Percentiles rank a stretch among this genome's conserved stretches.
Evolutionary conservation across 2,113 vertebrate species (phyloP).

Genomic region (Orcinus orca): DNA sequence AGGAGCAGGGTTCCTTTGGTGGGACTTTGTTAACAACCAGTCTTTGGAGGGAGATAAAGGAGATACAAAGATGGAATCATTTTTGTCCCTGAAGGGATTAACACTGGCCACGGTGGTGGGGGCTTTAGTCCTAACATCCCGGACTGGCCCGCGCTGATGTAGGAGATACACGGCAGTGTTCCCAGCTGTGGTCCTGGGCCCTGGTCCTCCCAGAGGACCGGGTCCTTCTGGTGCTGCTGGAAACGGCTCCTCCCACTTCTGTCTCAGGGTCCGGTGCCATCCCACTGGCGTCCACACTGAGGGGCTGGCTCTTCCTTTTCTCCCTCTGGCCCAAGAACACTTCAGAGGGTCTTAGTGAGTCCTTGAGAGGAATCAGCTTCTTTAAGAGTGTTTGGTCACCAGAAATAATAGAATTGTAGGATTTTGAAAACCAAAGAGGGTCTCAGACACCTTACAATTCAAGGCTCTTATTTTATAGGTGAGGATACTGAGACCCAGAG

Average conservation of each 20-base stretch:
- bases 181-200: background rate
- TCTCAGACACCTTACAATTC: background rate
- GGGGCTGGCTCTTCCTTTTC: background rate
- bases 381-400: background rate
- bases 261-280: background rate
- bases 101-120: background rate
- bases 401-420: background rate
- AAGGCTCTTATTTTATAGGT: background rate
- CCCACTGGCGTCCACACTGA: background rate
- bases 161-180: background rate
- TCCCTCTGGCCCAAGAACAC: background rate
- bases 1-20: background rate
- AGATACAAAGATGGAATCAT: background rate
- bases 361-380: background rate
- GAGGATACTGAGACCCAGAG: background rate
- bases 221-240: no score
- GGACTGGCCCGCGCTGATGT: background rate
- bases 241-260: background rate
- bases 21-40: background rate
- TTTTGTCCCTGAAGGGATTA: background rate
- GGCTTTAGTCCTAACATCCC: background rate
- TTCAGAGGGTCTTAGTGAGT: background rate
- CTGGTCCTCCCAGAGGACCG: background rate
- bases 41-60: conserved; percentile 17
- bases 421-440: background rate